Conservation (phyloP, 2,113 vertebrate species). For the Halichoeres trimaculatus region DNA sequence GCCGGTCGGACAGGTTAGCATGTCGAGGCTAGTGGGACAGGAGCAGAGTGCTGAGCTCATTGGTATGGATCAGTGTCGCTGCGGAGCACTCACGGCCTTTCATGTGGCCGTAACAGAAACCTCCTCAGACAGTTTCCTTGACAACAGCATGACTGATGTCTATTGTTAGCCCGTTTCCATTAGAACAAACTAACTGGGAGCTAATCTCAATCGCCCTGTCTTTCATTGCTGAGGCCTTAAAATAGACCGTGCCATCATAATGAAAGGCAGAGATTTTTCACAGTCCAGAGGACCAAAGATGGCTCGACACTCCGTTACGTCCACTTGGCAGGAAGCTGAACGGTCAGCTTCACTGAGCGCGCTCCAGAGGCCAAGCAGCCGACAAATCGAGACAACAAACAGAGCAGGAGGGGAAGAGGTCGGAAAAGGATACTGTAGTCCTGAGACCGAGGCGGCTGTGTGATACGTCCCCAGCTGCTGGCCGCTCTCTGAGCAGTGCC, state of each 20-base stretch:
- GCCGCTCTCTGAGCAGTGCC: slow-evolving; percentile 97
- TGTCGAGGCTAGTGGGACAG: slow-evolving; percentile 13
- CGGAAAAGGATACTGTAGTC: slow-evolving; percentile 95
- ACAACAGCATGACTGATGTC: slow-evolving; percentile 73
- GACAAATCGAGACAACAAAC: neutral
- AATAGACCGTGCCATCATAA: slow-evolving; percentile 49
- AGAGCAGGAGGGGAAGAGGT: no score
- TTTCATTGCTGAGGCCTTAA: slow-evolving; percentile 40
- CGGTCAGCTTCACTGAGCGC: slow-evolving; percentile 16
- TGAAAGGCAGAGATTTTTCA: slow-evolving; percentile 15
- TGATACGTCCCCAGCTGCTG: slow-evolving; percentile 92
- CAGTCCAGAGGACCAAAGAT: slow-evolving; percentile 16
- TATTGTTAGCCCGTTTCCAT: slow-evolving; percentile 62
- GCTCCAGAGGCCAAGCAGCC: neutral
- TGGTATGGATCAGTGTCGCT: slow-evolving; percentile 61
- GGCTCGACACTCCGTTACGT: neutral
- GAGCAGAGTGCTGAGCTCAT: slow-evolving; percentile 42
- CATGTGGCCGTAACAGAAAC: slow-evolving; percentile 68
- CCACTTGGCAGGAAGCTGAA: slow-evolving; percentile 17
- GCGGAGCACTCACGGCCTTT: slow-evolving; percentile 59
- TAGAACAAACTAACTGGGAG: slow-evolving; percentile 44
- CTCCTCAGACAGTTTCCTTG: slow-evolving; percentile 64
- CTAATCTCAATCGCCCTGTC: slow-evolving; percentile 37
- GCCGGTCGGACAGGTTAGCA: slow-evolving; percentile 19
- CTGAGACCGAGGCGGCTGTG: slow-evolving; percentile 91